Evolutionary conservation across 2,113 vertebrate species (phyloP).

Genomic region (Aptenodytes patagonicus): DNA sequence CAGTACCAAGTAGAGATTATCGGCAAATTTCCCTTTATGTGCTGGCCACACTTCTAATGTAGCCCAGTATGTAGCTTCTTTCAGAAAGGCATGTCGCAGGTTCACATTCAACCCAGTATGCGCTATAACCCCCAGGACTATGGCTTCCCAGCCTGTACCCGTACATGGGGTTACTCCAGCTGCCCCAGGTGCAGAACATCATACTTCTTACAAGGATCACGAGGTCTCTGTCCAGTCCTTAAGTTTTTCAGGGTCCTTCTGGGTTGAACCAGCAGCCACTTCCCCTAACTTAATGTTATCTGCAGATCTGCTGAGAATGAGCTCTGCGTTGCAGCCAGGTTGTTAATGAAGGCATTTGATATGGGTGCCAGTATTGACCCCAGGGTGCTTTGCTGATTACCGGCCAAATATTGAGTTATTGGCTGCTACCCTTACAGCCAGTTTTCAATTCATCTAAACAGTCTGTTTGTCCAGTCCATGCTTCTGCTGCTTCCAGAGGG

Average conservation of each 20-base stretch:
- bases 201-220: background rate
- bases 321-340: background rate
- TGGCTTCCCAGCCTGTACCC: background rate
- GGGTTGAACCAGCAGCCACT: background rate
- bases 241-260: background rate
- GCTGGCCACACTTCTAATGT: background rate
- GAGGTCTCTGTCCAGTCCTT: background rate
- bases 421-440: background rate
- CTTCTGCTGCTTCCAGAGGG: background rate
- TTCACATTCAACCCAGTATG: background rate
- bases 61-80: background rate
- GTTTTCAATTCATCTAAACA: background rate
- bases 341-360: background rate
- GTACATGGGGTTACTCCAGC: background rate
- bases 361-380: background rate
- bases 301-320: background rate
- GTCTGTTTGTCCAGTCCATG: background rate
- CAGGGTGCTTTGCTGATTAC: background rate
- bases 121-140: background rate
- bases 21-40: background rate
- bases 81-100: fast-evolving
- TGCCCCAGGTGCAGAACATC: background rate
- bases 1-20: background rate
- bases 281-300: background rate
- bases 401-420: background rate